These are phyloP conservation scores for Pocillopora damicornis DNA, from an alignment of 64 coral and sea anemone genomes.

Conservation along the genomic window DNA sequence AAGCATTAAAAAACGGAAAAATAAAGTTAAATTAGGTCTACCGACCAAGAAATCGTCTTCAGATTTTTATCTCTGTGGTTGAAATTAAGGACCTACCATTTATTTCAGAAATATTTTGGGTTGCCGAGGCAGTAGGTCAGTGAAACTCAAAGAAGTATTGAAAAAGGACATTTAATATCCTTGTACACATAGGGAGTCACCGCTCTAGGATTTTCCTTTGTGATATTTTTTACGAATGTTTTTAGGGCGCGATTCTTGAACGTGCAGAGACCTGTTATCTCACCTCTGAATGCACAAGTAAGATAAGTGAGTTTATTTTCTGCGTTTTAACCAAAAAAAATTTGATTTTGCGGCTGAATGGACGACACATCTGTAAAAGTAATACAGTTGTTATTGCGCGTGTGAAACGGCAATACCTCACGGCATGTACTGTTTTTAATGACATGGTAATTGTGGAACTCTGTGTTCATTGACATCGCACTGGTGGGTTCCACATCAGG, in stretches of 20 bases:
- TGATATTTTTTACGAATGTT: constrained; percentile 43
- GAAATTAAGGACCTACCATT: background rate
- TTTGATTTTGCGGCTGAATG: background rate
- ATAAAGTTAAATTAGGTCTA: background rate
- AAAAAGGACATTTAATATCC: constrained; percentile 39
- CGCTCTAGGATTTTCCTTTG: background rate
- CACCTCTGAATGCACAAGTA: background rate
- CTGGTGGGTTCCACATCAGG: too few species aligned
- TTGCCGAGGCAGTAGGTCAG: background rate
- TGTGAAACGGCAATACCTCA: background rate
- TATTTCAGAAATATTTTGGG: background rate
- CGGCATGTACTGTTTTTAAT: constrained; percentile 34
- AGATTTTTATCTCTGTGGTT: background rate
- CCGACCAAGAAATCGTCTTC: background rate
- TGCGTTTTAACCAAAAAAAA: background rate
- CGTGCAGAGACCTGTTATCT: background rate
- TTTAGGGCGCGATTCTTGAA: background rate
- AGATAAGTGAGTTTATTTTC: constrained; percentile 13
- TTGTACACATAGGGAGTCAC: constrained; percentile 41
- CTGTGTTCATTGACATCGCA: background rate
- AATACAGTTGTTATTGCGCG: constrained; percentile 3
- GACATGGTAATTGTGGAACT: constrained; percentile 9
- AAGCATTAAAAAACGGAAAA: background rate
- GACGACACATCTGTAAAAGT: constrained; percentile 42
- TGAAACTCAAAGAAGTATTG: constrained; percentile 20